Conservation (phyloP, 2,888 invertebrate species). For the Octonoba sinensis region DNA sequence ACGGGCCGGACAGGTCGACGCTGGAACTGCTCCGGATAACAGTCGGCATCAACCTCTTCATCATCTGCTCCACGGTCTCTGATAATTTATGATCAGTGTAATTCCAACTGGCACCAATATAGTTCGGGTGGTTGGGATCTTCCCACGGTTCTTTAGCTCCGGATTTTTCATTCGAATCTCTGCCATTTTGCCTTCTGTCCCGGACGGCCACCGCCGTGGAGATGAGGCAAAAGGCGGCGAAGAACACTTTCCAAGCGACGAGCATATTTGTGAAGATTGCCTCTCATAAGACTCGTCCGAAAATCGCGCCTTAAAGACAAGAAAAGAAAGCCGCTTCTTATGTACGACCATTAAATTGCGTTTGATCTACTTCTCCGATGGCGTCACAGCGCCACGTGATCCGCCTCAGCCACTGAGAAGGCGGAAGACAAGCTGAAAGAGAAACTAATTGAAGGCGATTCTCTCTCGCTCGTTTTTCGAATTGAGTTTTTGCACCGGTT, state of each 20-base stretch:
- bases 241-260: neutral
- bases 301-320: neutral
- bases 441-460: conserved; percentile 32
- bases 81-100: conserved; percentile 33
- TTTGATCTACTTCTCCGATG: conserved; percentile 40
- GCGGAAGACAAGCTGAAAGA: conserved; percentile 29
- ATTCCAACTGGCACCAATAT: conserved; percentile 44
- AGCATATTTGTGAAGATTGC: neutral
- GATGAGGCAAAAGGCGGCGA: neutral
- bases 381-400: conserved; percentile 31
- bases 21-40: conserved; percentile 53
- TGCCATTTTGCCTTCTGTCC: neutral
- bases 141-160: conserved; percentile 14
- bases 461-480: conserved; percentile 43
- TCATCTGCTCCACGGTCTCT: conserved; percentile 34
- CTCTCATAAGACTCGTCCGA: neutral
- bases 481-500: conserved; percentile 15
- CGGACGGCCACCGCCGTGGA: neutral
- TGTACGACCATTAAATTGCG: neutral
- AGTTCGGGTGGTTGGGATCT: conserved; percentile 36
- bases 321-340: neutral
- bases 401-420: conserved; percentile 16
- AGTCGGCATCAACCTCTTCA: conserved; percentile 56
- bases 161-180: neutral
- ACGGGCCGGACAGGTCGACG: conserved; percentile 45